phyloP scores from a whole-genome alignment of 1,140 invertebrate species.

The Pseudomyrmex gracilis region DNA sequence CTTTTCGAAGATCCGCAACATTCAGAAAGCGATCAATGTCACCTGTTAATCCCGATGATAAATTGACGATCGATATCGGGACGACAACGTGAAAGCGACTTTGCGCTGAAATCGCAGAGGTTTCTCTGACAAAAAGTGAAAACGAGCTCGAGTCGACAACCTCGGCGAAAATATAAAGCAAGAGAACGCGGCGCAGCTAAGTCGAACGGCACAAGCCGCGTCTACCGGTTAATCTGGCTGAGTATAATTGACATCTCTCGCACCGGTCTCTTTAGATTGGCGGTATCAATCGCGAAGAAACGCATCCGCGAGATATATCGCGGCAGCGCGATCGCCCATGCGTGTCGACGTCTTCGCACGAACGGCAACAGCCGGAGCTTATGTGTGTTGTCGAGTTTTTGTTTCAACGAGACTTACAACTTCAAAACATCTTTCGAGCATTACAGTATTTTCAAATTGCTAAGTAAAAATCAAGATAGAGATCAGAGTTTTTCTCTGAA shows the following conservation, averaged over 20 bases:
- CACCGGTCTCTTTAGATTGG: slow-evolving; percentile 1
- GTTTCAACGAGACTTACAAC: not conserved
- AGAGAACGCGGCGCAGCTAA: not conserved
- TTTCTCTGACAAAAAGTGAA: slow-evolving; percentile 73
- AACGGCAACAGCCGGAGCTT: slow-evolving; percentile 11
- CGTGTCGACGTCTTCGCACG: slow-evolving; percentile 4
- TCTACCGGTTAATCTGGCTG: slow-evolving; percentile 28
- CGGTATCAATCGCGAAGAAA: slow-evolving; percentile 15
- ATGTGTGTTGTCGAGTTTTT: not conserved
- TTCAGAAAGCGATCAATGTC: slow-evolving; percentile 9
- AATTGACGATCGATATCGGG: slow-evolving; percentile 20
- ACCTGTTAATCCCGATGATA: not conserved
- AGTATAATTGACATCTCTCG: slow-evolving; percentile 45
- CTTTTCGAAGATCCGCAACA: not conserved
- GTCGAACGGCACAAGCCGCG: not conserved
- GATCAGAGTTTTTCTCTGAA: too few relatives aligned
- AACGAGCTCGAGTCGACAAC: slow-evolving; percentile 54
- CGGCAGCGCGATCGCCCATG: slow-evolving; percentile 8
- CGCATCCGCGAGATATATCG: slow-evolving; percentile 14
- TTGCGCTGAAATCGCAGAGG: slow-evolving; percentile 49
- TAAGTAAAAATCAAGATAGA: too few relatives aligned
- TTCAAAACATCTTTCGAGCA: not conserved
- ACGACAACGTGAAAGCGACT: slow-evolving; percentile 47
- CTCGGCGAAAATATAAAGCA: slow-evolving; percentile 46
- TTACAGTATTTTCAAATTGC: not conserved